Conservation (phyloP, 2,888 invertebrate genomes). For the Chaetogeoica ovagalla region DNA sequence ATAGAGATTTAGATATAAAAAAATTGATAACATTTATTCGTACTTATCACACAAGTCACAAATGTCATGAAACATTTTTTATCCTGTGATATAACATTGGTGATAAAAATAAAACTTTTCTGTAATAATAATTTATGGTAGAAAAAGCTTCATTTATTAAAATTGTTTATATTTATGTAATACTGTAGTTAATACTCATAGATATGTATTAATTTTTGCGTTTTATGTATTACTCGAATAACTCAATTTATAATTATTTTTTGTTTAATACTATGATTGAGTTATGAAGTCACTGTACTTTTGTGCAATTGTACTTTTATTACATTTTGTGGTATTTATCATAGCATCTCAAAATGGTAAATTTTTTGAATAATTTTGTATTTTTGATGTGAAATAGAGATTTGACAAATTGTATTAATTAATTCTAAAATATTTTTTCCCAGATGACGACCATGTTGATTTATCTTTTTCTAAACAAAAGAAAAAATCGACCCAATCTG, state of each 20-base stretch:
- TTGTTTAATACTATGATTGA: not conserved
- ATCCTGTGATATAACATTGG: too few species aligned
- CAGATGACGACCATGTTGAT: conserved; percentile 54
- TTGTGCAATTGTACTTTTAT: not conserved
- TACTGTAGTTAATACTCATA: too few species aligned
- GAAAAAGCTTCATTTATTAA: too few species aligned
- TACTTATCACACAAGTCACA: too few species aligned
- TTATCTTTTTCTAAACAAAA: conserved; percentile 51
- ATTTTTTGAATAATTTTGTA: not conserved
- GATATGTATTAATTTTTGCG: too few species aligned
- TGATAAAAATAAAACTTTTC: too few species aligned
- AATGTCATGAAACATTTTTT: too few species aligned
- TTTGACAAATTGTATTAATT: not conserved
- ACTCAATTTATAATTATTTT: not conserved
- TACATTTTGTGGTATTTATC: not conserved
- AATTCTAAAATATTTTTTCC: not conserved
- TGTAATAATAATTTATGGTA: too few species aligned
- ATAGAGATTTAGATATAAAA: too few species aligned
- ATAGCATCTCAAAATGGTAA: conserved; percentile 44
- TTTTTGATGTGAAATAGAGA: not conserved
- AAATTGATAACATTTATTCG: too few species aligned
- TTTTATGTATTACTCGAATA: too few species aligned
- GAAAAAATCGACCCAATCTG: conserved; percentile 43
- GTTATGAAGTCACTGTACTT: conserved; percentile 24
- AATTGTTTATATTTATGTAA: too few species aligned